Evolutionary conservation across 1,140 invertebrate genomes (phyloP), one percentile per base, ranked within the genome.

Genomic region (Musca vetustissima): DNA sequence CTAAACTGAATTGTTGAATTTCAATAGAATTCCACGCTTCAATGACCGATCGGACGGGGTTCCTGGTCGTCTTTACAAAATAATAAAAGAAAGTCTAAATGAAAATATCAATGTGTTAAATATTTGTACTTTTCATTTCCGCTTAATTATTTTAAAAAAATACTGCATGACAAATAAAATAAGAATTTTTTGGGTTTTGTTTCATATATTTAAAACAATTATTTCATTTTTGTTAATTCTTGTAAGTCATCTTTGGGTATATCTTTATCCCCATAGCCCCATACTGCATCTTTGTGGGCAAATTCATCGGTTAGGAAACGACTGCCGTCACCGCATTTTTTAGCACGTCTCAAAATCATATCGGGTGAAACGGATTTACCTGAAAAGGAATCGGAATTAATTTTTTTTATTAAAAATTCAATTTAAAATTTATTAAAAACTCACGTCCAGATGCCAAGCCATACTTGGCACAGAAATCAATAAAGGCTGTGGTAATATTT

Each of bases 361-460:
- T 85, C 79, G 0, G 85, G 75, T 0, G 89, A 88, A 0, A 88
- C 90, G 1, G 82, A 86, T 83, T 91, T 87, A 50, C 86, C 86
- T 87, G 74, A 28, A 69, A 32, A 71, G 70, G 70, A 64, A 17
- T 22, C 70, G 22, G 36, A 28, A 28, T n/a, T 4, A 28, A 28
- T 28, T 28, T 28, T 4, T 28, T 28, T 43, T 50, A 57, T 3
- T 4, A n/a, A 70, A 11, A 66, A 55, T 32, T 17, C 0, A 0
- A 13, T 25, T 57, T 4, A 8, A 22, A 24, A 25, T 47, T 15
- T 14, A 50, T 15, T 7, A 53, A 65, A 14, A 25, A 86, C 85
- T 87, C 87, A 80, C 91, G 83, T 80, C 89, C 91, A 73, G 89
- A 92, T 11, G 91, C 91, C 88, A 90, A 90, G 21, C 91, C 91